Evolutionary conservation across 1,140 invertebrate species (phyloP).

Genomic region (Pseudomyrmex pallidus): DNA sequence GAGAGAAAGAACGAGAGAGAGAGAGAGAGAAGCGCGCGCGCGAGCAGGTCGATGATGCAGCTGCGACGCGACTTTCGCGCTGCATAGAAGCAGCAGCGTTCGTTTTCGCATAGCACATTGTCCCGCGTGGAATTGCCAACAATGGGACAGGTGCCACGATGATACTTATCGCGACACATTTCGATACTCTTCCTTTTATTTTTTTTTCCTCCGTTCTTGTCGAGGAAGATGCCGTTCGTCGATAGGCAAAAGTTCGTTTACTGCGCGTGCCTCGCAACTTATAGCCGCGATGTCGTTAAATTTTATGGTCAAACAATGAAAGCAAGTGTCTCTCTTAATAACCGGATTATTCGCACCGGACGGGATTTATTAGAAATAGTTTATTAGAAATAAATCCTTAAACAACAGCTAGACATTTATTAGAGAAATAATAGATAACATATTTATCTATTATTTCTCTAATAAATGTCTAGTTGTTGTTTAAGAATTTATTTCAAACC

Average conservation of each 20-base stretch:
- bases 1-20: too few species aligned
- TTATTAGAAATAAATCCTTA: too few species aligned
- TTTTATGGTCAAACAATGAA: background rate
- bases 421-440: too few species aligned
- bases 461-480: too few species aligned
- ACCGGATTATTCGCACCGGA: too few species aligned
- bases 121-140: slow-evolving; percentile 58
- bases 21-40: too few species aligned
- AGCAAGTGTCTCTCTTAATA: too few species aligned
- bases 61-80: slow-evolving; percentile 35
- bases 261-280: too few species aligned
- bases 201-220: background rate
- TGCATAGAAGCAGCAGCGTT: slow-evolving; percentile 18
- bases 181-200: slow-evolving; percentile 12
- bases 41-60: slow-evolving; percentile 6
- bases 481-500: too few species aligned
- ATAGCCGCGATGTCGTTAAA: background rate
- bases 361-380: too few species aligned
- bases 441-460: too few species aligned
- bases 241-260: background rate
- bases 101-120: slow-evolving; percentile 47
- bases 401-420: too few species aligned
- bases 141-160: slow-evolving; percentile 69
- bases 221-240: background rate
- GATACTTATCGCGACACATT: slow-evolving; percentile 39